Conservation (phyloP, 2,797 vertebrate genomes). For the Hipposideros larvatus region DNA sequence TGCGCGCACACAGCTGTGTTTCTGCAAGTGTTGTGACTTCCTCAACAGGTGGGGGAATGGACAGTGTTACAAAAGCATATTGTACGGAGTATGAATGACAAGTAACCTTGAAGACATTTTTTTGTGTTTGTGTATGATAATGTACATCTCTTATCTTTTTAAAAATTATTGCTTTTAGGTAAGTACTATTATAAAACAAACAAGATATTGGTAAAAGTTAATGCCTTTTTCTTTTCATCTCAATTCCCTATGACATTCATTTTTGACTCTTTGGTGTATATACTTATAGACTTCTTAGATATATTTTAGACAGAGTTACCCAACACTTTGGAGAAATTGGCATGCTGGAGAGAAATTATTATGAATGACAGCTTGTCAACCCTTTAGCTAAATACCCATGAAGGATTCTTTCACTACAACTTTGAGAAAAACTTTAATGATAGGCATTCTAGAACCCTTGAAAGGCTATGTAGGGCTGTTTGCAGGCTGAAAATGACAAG, state of each 20-base stretch:
- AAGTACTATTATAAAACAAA: neutral
- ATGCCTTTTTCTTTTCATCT: neutral
- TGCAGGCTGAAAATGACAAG: neutral
- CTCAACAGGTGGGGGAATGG: neutral
- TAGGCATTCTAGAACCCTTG: neutral
- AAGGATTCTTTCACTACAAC: neutral
- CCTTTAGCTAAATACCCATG: neutral
- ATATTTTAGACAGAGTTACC: neutral
- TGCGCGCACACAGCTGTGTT: neutral
- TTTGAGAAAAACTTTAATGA: neutral
- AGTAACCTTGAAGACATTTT: neutral
- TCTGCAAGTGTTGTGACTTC: neutral
- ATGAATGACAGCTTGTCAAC: neutral
- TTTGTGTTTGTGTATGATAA: neutral
- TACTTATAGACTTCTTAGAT: neutral
- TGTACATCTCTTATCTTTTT: neutral
- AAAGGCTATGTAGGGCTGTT: neutral
- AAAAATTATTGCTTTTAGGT: neutral
- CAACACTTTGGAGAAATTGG: neutral
- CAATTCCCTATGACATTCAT: neutral
- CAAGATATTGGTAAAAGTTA: neutral
- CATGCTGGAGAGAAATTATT: neutral
- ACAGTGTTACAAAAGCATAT: neutral
- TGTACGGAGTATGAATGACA: neutral
- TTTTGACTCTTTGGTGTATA: neutral